Conservation (phyloP, 1,140 invertebrate genomes). For the Plectrocnemia conspersa region DNA sequence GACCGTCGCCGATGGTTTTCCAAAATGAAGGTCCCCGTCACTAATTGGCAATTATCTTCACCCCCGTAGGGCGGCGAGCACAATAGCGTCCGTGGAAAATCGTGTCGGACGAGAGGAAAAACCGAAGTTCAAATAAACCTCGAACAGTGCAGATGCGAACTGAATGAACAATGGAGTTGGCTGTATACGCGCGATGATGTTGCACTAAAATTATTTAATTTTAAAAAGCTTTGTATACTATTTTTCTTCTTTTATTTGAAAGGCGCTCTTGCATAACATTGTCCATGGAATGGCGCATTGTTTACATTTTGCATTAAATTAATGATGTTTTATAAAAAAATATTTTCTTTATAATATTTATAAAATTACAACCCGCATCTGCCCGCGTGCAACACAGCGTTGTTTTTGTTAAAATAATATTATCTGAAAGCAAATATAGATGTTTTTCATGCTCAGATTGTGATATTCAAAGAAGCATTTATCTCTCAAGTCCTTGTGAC, state of each 20-base stretch:
- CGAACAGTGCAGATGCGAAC: neutral
- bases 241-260: neutral
- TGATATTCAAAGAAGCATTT: too few species aligned
- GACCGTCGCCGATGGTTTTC: neutral
- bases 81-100: neutral
- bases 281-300: neutral
- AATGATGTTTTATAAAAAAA: too few species aligned
- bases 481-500: too few species aligned
- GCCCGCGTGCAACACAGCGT: too few species aligned
- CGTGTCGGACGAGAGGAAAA: neutral
- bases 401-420: too few species aligned
- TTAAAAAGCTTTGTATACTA: neutral
- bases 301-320: neutral
- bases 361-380: too few species aligned
- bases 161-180: neutral
- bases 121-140: neutral
- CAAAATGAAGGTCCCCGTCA: constrained; percentile 1
- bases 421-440: too few species aligned
- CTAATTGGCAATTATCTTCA: constrained; percentile 10
- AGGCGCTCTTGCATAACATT: neutral
- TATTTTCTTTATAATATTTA: too few species aligned
- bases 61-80: neutral
- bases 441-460: too few species aligned
- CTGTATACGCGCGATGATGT: neutral
- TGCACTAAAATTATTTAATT: neutral